Evolutionary conservation across 30 jellyfish, hydroid and myxozoan genomes (phyloP).

Genomic region (Aurelia coerulea): DNA sequence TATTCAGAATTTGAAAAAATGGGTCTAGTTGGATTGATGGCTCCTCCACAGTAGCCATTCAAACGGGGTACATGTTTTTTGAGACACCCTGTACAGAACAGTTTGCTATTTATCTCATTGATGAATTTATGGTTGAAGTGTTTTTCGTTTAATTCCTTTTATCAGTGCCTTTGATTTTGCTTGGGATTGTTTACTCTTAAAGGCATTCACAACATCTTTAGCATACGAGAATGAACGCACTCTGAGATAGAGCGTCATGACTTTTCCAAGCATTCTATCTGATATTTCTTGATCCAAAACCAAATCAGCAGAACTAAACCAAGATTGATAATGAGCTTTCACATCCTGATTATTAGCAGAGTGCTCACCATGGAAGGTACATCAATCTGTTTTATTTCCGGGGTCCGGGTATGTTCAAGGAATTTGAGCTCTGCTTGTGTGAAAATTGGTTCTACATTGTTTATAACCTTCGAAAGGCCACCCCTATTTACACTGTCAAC

Average conservation of each 20-base stretch:
- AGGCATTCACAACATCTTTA: too few species aligned
- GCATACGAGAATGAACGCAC: too few species aligned
- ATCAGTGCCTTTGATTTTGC: too few species aligned
- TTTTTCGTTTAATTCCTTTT: too few species aligned
- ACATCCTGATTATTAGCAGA: constrained; percentile 6
- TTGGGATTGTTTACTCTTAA: too few species aligned
- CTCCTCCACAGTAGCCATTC: too few species aligned
- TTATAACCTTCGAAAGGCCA: constrained; percentile 25
- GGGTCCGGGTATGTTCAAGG: constrained; percentile 6
- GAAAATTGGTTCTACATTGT: constrained; percentile 21
- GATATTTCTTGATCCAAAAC: neutral
- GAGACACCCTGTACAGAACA: too few species aligned
- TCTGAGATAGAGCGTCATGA: neutral
- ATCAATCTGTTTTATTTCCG: neutral
- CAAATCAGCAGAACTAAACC: constrained; percentile 18
- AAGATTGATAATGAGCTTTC: constrained; percentile 18
- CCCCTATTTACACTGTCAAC: constrained; percentile 45
- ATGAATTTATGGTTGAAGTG: too few species aligned
- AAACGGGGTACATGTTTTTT: too few species aligned
- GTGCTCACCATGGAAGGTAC: constrained; percentile 19
- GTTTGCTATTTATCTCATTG: too few species aligned
- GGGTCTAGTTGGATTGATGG: too few species aligned
- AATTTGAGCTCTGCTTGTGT: constrained; percentile 32
- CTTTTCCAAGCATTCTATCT: neutral
- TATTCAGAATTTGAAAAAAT: too few species aligned